These are phyloP conservation scores for Timema podura DNA, from an alignment of 2,888 invertebrate genomes.

Conservation along the genomic window DNA sequence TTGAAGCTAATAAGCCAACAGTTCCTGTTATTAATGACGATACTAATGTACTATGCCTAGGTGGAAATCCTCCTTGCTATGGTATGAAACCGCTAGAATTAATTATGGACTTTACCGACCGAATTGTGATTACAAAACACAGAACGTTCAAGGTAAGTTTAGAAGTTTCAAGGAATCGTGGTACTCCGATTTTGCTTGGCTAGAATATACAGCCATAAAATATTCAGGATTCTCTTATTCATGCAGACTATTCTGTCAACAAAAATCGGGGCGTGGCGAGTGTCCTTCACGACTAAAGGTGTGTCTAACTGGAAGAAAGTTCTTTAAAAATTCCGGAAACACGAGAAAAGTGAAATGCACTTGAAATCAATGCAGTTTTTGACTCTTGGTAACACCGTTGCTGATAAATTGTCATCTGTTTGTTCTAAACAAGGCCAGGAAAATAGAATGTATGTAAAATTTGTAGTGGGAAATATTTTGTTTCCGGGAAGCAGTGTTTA, in stretches of 20 bases:
- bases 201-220: background rate
- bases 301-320: background rate
- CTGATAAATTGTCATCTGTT: background rate
- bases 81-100: too few species aligned
- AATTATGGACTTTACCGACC: too few species aligned
- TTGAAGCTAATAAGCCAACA: too few species aligned
- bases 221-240: background rate
- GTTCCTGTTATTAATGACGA: too few species aligned
- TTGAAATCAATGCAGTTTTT: constrained; percentile 2
- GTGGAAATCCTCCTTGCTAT: too few species aligned
- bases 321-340: background rate
- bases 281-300: background rate
- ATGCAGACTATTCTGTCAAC: background rate
- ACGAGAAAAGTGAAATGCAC: background rate
- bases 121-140: too few species aligned
- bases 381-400: background rate
- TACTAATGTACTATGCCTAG: too few species aligned
- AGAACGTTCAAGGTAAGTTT: background rate
- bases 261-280: constrained; percentile 5
- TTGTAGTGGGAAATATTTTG: too few species aligned
- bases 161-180: background rate
- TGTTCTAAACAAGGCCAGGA: background rate
- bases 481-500: too few species aligned
- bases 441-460: background rate
- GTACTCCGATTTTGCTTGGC: constrained; percentile 1